phyloP scores from a whole-genome alignment of 2,113 vertebrate species.

The Aix galericulata region DNA sequence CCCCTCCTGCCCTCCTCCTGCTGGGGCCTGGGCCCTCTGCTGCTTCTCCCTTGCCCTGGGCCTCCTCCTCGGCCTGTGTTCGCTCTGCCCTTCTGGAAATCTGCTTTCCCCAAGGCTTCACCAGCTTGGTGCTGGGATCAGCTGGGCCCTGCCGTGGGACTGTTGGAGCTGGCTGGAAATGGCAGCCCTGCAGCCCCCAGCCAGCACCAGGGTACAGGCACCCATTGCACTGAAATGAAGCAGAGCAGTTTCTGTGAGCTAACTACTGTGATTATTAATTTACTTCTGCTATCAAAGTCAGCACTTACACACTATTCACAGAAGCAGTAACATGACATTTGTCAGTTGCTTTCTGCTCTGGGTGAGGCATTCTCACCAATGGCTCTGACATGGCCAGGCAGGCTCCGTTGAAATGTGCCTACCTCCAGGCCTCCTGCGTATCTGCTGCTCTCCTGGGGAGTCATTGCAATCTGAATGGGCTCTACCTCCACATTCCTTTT shows the following conservation, averaged over 20 bases:
- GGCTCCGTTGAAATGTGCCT: neutral
- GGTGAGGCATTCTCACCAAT: neutral
- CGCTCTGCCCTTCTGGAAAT: too few species aligned
- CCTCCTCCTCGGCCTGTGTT: too few species aligned
- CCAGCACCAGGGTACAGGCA: rapidly evolving
- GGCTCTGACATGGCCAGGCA: neutral
- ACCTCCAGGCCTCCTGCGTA: neutral
- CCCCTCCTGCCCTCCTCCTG: neutral
- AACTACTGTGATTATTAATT: neutral
- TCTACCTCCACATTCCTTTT: neutral
- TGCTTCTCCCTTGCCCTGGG: too few species aligned
- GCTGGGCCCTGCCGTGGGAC: too few species aligned
- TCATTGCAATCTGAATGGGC: neutral
- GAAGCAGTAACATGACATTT: neutral
- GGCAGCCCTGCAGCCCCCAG: neutral
- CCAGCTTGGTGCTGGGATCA: too few species aligned
- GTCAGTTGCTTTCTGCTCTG: neutral
- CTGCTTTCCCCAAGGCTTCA: too few species aligned
- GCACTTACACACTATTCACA: neutral
- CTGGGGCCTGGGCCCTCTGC: too few species aligned
- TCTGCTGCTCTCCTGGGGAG: neutral
- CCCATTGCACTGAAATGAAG: neutral
- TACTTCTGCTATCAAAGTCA: neutral
- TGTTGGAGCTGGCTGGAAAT: too few species aligned
- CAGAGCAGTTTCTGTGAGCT: neutral